Percentiles rank a stretch among this genome's conserved stretches.
Conservation (phyloP, 2,888 invertebrate species). For the Sminthurinus aureus region DNA sequence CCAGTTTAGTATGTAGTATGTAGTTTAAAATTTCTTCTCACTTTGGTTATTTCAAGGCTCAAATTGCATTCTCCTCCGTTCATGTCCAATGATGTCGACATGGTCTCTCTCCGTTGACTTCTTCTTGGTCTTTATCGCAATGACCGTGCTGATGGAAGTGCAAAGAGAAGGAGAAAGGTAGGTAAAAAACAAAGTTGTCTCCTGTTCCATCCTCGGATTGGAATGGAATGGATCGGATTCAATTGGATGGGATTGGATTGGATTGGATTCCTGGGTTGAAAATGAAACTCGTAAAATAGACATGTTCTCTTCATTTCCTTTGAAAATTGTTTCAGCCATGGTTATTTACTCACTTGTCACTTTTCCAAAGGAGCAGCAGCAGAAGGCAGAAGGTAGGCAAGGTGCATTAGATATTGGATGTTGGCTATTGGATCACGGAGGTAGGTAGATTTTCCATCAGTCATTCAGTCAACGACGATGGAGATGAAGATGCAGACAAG, state of each 20-base stretch:
- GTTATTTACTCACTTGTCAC: neutral
- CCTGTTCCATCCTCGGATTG: neutral
- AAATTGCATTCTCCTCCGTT: slow-evolving; percentile 11
- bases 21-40: neutral
- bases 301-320: slow-evolving; percentile 4
- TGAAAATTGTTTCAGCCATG: slow-evolving; percentile 5
- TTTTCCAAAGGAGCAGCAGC: neutral
- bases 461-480: no score
- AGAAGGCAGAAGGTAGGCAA: no score
- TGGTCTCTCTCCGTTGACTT: neutral
- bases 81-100: neutral
- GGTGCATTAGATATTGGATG: no score
- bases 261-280: no score
- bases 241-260: no score
- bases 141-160: neutral
- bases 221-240: no score
- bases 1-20: neutral
- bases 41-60: neutral
- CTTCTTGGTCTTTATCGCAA: neutral
- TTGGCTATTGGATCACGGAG: no score
- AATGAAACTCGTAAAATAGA: slow-evolving; percentile 16
- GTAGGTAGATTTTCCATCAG: no score
- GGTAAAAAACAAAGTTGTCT: slow-evolving; percentile 13
- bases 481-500: no score
- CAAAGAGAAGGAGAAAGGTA: neutral